Base-by-base conservation (phyloP, 2,113 vertebrate genomes). In the Amazona vittata region DNA sequence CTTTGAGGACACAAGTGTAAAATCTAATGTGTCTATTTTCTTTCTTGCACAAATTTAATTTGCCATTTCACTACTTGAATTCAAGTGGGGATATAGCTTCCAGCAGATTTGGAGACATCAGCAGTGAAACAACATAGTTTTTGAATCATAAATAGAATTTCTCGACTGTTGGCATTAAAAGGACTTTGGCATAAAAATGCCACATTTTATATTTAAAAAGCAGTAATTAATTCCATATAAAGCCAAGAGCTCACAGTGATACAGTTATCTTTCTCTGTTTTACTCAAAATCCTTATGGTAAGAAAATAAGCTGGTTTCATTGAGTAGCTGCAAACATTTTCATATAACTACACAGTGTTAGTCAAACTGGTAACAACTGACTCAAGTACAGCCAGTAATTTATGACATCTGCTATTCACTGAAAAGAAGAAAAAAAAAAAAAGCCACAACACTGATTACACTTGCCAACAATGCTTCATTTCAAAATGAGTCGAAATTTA, bases 211-310 rank as follows among this genome's bases (percentile, higher is more conserved):
- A 89, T 59, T 67, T 87, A 9, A 90, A 81, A 94, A 90, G 13
- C 50, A 74, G 76, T 81, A 77, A 86, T 94, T 90, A 91, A 91
- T 85, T 93, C 75, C 46, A n/a, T 44, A 44, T 63, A 96, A 91
- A 94, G 76, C 59, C 33, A 96, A 64, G 12, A 78, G 29, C 68
- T 93, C 68, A 52, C 39, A n/a, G 41, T 15, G 24, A 57, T 50
- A 49, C 16, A 75, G 28, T 43, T 77, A 46, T 86, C 64, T 80
- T 76, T 69, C 83, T 82, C 79, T 67, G 59, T 89, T 94, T 95
- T 90, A 46, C 71, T 90, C 50, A 53, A 60, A 95, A 82, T 47
- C 41, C 41, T 82, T 82, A 55, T 19, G 43, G 43, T 81, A 94
- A 59, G 52, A 90, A 83, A 86, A 92, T 25, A 68, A 89, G 22